Base-by-base conservation (phyloP, 2,888 invertebrate species). In the Drosophila suboccidentalis region DNA sequence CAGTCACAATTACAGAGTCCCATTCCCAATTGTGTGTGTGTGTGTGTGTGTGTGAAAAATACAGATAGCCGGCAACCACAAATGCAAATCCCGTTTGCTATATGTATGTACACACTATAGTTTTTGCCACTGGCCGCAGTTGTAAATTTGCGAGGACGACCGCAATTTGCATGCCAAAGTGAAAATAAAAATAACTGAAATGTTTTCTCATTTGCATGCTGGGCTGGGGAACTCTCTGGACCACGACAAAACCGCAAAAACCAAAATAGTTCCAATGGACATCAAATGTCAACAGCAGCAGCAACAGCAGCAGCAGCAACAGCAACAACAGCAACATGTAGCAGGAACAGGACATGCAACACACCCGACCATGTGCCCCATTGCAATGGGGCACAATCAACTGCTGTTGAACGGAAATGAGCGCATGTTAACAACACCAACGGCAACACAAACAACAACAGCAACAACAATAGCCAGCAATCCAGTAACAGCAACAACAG, bases 401-500 rank as follows among this genome's bases (percentile, higher is more conserved):
- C 84, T 91, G 89, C 73, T 90, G 87, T 82, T 91, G 82, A 91
- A 86, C 91, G 92, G 92, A 92, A 92, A 90, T 91, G 92, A 91
- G 89, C 91, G 92, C 90, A 92, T 92, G 92, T 92, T 92, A 92
- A 92, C 92, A 92, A 90, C 90, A 75, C 88, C 91, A 86, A 71
- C 72, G 65, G 82, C 91, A 91, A 66, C 87, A 81, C 71, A 85
- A 81, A 65, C 76, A 74, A 75, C 77, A 78, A 63, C 80, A 79
- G 59, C 78, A 84, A 60, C 84, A 75, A 72, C 73, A 55, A 70
- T 61, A 64, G 69, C 78, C 60, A 68, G 41, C 65, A 72, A 66
- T 51, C 51, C 67, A 58, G 49, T 47, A 63, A 17, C 71, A 70
- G 73, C 73, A 73, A 67, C 66, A 47, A 22, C 5, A 38, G 75